Evolutionary conservation across 2,113 vertebrate genomes (phyloP).

Genomic region (Montifringilla adamsi): DNA sequence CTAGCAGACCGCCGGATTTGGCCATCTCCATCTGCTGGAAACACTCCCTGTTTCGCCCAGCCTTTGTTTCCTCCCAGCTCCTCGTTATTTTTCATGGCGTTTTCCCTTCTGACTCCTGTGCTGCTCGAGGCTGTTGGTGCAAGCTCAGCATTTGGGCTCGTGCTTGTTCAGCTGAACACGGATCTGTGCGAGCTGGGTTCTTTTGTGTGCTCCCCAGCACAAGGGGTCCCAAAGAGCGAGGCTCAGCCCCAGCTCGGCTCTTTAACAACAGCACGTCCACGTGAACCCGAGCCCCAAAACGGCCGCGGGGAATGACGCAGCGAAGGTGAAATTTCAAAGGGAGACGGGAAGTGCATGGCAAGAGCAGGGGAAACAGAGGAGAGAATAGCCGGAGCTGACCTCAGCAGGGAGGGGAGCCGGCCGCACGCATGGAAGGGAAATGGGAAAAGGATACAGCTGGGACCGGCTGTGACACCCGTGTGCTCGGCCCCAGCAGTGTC

Average conservation of each 20-base stretch:
- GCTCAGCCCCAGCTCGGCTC: background rate
- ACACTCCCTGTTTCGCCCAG: background rate
- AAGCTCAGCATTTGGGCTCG: background rate
- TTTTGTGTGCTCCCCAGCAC: background rate
- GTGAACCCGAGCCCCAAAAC: background rate
- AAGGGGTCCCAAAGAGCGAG: fast-evolving
- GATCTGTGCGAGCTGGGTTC: background rate
- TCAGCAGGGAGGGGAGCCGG: slow-evolving; percentile 32
- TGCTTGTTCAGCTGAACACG: background rate
- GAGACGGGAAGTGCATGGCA: slow-evolving; percentile 38
- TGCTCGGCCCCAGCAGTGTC: background rate
- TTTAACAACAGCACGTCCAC: background rate
- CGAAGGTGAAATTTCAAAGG: slow-evolving; percentile 40
- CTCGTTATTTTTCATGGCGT: background rate
- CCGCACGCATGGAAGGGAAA: slow-evolving; percentile 18
- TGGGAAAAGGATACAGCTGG: slow-evolving; percentile 65
- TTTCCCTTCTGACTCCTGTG: background rate
- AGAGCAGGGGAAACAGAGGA: slow-evolving; percentile 43
- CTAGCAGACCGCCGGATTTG: background rate
- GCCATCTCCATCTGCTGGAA: background rate
- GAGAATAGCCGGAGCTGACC: slow-evolving; percentile 69
- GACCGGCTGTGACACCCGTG: background rate
- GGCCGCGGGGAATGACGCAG: background rate
- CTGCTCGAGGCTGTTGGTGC: background rate
- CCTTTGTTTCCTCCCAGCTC: slow-evolving; percentile 20